Base-by-base conservation (phyloP, 2,888 invertebrate species). In the Chloroclystis v-ata region DNA sequence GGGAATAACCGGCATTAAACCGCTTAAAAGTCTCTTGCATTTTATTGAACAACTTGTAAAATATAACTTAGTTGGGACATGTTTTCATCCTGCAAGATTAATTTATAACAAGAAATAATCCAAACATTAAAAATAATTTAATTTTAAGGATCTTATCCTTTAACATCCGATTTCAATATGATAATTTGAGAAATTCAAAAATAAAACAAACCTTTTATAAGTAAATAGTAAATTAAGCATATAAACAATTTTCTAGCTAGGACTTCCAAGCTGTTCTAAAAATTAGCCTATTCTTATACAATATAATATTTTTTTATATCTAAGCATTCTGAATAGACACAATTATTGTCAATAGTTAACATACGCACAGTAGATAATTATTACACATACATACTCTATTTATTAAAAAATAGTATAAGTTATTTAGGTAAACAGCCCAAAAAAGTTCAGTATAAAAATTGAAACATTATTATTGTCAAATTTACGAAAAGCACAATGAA, bases 391-490 rank as follows among this genome's bases (percentile, higher is more conserved):
- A 33, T 28, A 33, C 10, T 33, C 20, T 49, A 46, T 32, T 38
- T 35, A 35, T 11, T 35, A 35, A 37, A 47, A 42, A 30, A 42
- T 51, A 61, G 13, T 57, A 54, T 60, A 59, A 49, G 43, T 29
- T 48, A 41, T 37, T 37, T 63, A 70, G 61, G 56, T 68, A 72
- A 66, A 67, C 59, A 61, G 63, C 63, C 67, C 66, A 67, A 68
- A 67, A 68, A 67, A 69, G 62, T 56, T 65, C 37, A 50, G 43
- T 56, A 48, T 60, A 54, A 56, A 60, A 58, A 60, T 61, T 62
- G 37, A 50, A 55, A 47, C 43, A 46, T 58, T 46, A 43, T 44
- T 74, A 72, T 77, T 74, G 72, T 77, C 72, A 63, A 70, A 62
- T 64, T 70, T 66, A 64, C 60, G 56, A 61, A 61, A 65, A 66